Conservation (phyloP, 2,888 invertebrate genomes). For the Oxycera nigricornis region DNA sequence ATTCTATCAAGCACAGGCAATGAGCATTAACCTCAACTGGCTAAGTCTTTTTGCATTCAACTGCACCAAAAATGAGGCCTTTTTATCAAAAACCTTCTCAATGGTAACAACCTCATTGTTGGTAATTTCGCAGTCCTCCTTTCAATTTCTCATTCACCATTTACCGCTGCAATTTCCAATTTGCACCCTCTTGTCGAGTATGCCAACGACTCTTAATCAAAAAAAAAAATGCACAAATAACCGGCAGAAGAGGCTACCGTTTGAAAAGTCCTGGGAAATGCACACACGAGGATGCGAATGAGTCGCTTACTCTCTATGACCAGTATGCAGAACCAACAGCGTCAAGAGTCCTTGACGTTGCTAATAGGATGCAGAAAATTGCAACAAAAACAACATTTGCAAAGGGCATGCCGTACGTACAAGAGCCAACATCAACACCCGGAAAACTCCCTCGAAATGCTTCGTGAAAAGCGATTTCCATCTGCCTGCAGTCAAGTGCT, state of each 20-base stretch:
- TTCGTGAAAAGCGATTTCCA: slow-evolving; percentile 2
- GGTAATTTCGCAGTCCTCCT: slow-evolving; percentile 21
- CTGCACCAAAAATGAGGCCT: too few species aligned
- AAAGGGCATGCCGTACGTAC: not conserved
- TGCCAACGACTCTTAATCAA: slow-evolving; percentile 6
- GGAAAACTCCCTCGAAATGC: not conserved
- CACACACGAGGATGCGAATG: slow-evolving; percentile 26
- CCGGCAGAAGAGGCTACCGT: not conserved
- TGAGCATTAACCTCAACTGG: too few species aligned
- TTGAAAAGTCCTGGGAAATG: slow-evolving; percentile 11
- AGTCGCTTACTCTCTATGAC: not conserved
- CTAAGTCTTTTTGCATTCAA: too few species aligned
- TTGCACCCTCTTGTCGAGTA: slow-evolving; percentile 22
- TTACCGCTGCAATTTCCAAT: slow-evolving; percentile 30
- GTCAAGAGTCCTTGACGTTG: slow-evolving; percentile 6
- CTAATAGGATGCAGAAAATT: slow-evolving; percentile 37
- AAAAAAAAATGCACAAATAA: slow-evolving; percentile 31
- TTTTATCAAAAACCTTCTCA: not conserved
- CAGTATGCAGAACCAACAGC: slow-evolving; percentile 1
- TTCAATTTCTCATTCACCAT: slow-evolving; percentile 18
- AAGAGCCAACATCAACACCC: not conserved
- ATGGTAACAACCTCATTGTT: not conserved
- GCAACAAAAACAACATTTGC: slow-evolving; percentile 24
- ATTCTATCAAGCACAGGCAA: too few species aligned
- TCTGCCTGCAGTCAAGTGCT: slow-evolving; percentile 15